phyloP scores from a whole-genome alignment of 1,140 invertebrate genomes.

The Drosophila baimaii region DNA sequence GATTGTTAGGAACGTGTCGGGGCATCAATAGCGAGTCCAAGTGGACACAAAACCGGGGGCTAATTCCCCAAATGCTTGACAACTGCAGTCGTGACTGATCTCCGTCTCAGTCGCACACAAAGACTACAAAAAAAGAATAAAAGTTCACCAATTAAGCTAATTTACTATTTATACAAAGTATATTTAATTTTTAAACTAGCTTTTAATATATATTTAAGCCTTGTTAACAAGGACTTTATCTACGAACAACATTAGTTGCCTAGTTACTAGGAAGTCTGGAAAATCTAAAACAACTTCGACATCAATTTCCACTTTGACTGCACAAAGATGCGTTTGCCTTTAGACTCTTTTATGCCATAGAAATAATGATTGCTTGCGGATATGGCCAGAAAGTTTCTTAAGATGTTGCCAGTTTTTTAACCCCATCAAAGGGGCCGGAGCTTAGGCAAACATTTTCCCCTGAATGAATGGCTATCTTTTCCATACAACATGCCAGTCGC shows the following conservation, averaged over 20 bases:
- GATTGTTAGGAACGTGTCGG: constrained; percentile 73
- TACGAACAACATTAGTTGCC: too few species aligned
- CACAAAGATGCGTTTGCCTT: constrained; percentile 40
- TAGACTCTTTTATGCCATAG: constrained; percentile 25
- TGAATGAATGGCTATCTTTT: constrained; percentile 43
- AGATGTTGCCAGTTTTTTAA: constrained; percentile 34
- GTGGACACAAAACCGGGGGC: constrained; percentile 39
- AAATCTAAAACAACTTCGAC: constrained; percentile 17
- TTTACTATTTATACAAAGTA: not conserved
- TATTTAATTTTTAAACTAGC: not conserved
- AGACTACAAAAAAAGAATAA: not conserved
- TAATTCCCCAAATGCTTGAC: constrained; percentile 29
- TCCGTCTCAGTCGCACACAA: too few species aligned
- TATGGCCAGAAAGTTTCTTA: constrained; percentile 48
- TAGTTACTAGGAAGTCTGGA: constrained; percentile 6
- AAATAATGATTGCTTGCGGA: constrained; percentile 35
- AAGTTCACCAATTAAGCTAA: not conserved
- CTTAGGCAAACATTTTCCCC: constrained; percentile 49
- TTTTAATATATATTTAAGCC: not conserved
- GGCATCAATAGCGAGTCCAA: constrained; percentile 65
- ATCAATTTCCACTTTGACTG: constrained; percentile 63
- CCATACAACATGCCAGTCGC: constrained; percentile 16
- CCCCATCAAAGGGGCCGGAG: constrained; percentile 40
- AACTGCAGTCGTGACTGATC: not conserved
- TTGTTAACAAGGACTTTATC: not conserved